Base-by-base conservation (phyloP, 92 coral and sea anemone genomes). In the Micromussa lordhowensis region DNA sequence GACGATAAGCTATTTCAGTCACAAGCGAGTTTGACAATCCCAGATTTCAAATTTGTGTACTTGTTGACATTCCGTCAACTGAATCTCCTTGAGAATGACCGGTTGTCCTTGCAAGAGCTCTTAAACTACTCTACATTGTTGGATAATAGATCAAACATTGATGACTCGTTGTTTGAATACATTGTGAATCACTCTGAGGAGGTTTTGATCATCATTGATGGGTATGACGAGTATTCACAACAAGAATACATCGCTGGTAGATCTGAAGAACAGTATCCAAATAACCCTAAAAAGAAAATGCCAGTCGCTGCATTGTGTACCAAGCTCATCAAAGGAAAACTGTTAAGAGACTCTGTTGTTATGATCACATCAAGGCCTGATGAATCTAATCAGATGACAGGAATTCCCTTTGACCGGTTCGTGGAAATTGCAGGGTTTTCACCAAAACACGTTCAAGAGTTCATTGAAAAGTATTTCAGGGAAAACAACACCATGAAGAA, bases 341-440 rank as follows among this genome's bases (percentile, higher is more conserved):
- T 86, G 17, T 53, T 92, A 61, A 38, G 72, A 21, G 77, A 66
- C 16, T 70, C 92, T 15, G 75, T 78, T 40, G 21, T 93, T 28
- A 26, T 93, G 79, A n/a, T 90, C 8, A 90, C 95, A 18, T 87
- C 95, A 17, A 81, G 95, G 55, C 95, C 95, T 55, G 91, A 78
- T 24, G 93, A 88, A 68, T 85, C 91, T 16, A 89, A 87, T 58
- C 71, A 90, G n/a, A 40, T 90, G 49, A 59, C 74, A 36, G 63
- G 44, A 40, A 32, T 75, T 55, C 31, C 18, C 35, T 93, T 90
- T 72, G 88, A 93, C 48, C 80, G 84, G 68, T 69, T 58, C 16
- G 93, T 84, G 61, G 95, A 93, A 70, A 87, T 93, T 26, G 26
- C 70, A 17, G 70, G 70, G 14, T 64, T 64, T 64, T 64, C 70